These are phyloP conservation scores for Lysandra coridon DNA, from an alignment of 2,888 invertebrate species.

Conservation along the genomic window DNA sequence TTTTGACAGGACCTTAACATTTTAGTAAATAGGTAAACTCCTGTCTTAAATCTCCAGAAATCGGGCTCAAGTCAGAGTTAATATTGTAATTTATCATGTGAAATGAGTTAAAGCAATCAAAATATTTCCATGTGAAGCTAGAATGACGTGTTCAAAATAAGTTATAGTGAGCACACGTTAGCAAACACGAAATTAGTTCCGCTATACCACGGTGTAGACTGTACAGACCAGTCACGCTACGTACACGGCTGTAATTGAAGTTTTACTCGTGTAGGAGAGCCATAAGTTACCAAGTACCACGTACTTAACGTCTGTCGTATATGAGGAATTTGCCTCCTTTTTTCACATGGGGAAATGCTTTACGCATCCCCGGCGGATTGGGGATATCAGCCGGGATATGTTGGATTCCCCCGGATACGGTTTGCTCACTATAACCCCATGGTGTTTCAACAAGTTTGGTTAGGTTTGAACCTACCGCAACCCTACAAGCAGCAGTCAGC, in stretches of 20 bases:
- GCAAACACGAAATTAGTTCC: conserved; percentile 15
- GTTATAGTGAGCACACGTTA: conserved; percentile 6
- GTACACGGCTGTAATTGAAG: conserved; percentile 1
- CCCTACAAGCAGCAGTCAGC: too few relatives aligned
- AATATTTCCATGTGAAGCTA: conserved; percentile 3
- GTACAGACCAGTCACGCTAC: background rate
- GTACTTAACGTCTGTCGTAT: background rate
- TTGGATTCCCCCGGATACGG: too few relatives aligned
- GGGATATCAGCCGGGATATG: too few relatives aligned
- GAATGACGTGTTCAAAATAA: background rate
- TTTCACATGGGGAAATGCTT: too few relatives aligned
- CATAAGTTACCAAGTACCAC: background rate
- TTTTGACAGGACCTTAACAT: too few relatives aligned
- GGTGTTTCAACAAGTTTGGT: too few relatives aligned
- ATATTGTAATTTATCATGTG: background rate
- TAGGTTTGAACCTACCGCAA: too few relatives aligned
- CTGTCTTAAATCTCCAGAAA: background rate
- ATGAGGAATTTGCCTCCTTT: too few relatives aligned
- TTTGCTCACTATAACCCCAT: too few relatives aligned
- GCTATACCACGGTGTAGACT: background rate
- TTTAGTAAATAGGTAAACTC: background rate
- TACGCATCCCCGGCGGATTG: too few relatives aligned
- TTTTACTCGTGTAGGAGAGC: background rate
- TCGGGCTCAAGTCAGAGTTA: background rate
- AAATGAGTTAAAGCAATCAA: background rate